Conservation (phyloP, 2,797 vertebrate genomes). For the Manis javanica region DNA sequence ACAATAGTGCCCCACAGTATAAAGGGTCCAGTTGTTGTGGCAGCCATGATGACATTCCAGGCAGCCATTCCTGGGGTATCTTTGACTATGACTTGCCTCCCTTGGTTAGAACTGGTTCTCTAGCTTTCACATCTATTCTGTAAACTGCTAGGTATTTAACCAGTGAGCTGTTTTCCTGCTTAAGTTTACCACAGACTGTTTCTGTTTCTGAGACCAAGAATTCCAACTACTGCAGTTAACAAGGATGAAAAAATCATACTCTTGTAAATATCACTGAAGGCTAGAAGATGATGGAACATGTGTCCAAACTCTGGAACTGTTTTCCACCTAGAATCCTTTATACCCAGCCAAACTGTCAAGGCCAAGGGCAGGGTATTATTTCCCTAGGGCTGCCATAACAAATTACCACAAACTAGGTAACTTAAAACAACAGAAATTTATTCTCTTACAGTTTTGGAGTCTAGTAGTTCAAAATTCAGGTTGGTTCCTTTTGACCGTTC, state of each 20-base stretch:
- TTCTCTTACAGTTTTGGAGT: no score
- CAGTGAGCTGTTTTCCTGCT: neutral
- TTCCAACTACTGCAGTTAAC: neutral
- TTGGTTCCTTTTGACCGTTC: no score
- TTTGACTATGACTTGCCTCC: neutral
- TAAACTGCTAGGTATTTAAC: neutral
- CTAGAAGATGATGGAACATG: neutral
- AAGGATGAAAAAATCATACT: neutral
- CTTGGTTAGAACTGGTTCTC: neutral
- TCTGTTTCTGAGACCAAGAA: neutral
- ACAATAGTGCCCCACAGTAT: neutral
- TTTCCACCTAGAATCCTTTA: neutral
- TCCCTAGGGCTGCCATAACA: neutral
- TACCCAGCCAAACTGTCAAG: neutral
- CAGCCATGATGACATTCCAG: neutral
- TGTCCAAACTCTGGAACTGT: neutral
- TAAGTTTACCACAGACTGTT: neutral
- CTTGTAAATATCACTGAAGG: neutral
- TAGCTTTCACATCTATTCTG: neutral
- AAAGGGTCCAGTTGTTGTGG: neutral
- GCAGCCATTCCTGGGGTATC: neutral
- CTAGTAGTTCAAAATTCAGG: no score
- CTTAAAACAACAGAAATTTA: neutral
- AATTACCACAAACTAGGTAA: neutral
- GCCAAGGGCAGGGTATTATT: neutral